Evolutionary conservation across 1,140 invertebrate genomes (phyloP).

Genomic region (Magallana angulata): DNA sequence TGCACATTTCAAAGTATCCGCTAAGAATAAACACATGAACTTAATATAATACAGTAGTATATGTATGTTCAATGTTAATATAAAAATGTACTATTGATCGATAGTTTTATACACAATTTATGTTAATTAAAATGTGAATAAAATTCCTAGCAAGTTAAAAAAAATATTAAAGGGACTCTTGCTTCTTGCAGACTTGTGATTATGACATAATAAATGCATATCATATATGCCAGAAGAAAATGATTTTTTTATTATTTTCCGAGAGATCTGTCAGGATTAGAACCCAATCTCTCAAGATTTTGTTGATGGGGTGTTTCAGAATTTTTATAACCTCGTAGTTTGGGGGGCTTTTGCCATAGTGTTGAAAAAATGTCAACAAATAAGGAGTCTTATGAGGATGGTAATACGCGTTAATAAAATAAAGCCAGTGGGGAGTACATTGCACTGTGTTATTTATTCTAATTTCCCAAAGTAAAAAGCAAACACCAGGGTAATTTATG

Average conservation of each 20-base stretch:
- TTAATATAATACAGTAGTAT: too few relatives aligned
- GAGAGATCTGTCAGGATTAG: background rate
- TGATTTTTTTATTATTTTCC: background rate
- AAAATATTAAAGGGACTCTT: too few relatives aligned
- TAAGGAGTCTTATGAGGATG: background rate
- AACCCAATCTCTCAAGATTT: background rate
- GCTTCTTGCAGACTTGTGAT: too few relatives aligned
- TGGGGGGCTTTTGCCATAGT: background rate
- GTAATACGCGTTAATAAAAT: slow-evolving; percentile 19
- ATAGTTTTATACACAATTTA: too few relatives aligned
- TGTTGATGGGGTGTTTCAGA: too few relatives aligned
- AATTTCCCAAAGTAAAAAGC: slow-evolving; percentile 1
- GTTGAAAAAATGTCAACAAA: slow-evolving; percentile 28
- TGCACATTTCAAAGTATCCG: too few relatives aligned
- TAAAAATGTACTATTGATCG: too few relatives aligned
- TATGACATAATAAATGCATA: background rate
- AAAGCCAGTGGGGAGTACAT: slow-evolving; percentile 23
- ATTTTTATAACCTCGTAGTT: background rate
- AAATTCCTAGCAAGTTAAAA: too few relatives aligned
- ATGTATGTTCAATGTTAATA: too few relatives aligned
- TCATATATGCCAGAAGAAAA: background rate
- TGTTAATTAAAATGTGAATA: too few relatives aligned
- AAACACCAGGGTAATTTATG: background rate
- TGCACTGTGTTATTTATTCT: slow-evolving; percentile 1
- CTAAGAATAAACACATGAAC: too few relatives aligned